Percentiles rank a stretch among this genome's conserved stretches.
Conservation (phyloP, 2,797 vertebrate species). For the Ataeniobius toweri region DNA sequence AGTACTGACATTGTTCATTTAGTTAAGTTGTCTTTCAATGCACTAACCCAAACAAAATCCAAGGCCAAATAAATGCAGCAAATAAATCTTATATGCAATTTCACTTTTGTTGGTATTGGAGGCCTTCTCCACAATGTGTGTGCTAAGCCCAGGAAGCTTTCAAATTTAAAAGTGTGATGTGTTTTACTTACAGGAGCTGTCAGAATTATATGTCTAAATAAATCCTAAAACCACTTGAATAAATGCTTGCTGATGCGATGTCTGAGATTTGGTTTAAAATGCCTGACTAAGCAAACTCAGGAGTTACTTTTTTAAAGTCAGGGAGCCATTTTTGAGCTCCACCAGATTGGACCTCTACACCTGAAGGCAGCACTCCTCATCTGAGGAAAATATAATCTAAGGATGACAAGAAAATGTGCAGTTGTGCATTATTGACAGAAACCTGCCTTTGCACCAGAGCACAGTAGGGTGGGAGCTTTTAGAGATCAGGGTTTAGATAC, state of each 20-base stretch:
- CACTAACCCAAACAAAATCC: background rate
- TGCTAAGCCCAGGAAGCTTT: background rate
- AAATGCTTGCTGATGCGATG: conserved; percentile 2
- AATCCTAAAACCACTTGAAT: background rate
- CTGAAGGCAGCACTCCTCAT: background rate
- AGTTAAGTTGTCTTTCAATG: background rate
- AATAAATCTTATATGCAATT: background rate
- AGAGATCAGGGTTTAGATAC: background rate
- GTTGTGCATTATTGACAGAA: background rate
- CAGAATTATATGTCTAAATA: background rate
- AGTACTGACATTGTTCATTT: background rate
- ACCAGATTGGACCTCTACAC: background rate
- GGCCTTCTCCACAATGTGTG: background rate
- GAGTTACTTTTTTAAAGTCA: background rate
- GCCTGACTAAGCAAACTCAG: background rate
- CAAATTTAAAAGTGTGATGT: background rate
- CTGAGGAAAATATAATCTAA: background rate
- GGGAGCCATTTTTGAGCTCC: background rate
- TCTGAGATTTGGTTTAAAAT: background rate
- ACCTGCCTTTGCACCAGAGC: background rate
- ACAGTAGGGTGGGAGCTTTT: background rate
- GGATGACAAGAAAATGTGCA: background rate
- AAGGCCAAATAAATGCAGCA: background rate
- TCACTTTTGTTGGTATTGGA: background rate
- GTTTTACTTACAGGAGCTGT: background rate